These are phyloP conservation scores for Melanerpes formicivorus DNA, from an alignment of 2,113 vertebrate genomes.

Conservation along the genomic window DNA sequence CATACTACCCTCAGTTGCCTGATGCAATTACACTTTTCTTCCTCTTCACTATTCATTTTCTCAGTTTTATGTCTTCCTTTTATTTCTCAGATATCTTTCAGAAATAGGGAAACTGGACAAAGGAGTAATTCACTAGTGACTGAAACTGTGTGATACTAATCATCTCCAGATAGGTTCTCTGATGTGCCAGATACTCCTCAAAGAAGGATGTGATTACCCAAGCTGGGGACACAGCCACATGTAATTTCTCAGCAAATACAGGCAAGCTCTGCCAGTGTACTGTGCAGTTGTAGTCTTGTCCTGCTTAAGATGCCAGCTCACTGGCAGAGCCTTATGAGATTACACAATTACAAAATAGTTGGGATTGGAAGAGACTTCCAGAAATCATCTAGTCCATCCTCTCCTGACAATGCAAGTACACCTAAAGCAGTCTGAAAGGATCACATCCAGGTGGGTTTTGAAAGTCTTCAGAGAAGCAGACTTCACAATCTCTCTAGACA, in stretches of 20 bases:
- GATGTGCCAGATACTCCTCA: not conserved
- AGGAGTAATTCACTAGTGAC: not conserved
- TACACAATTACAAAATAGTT: no score
- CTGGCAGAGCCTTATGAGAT: not conserved
- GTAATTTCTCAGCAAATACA: not conserved
- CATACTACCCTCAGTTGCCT: no score
- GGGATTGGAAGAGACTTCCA: no score
- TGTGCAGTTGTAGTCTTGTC: not conserved
- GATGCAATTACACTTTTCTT: not conserved
- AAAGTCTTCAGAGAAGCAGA: no score
- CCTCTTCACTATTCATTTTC: not conserved
- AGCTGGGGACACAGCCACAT: fast-evolving
- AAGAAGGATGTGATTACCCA: not conserved
- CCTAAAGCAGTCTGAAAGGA: no score
- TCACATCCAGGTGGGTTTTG: no score
- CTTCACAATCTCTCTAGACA: no score
- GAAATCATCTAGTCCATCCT: no score
- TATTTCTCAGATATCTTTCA: not conserved
- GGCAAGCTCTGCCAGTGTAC: not conserved
- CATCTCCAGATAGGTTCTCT: not conserved
- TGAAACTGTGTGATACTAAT: not conserved
- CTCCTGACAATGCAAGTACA: no score
- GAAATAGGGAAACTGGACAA: not conserved
- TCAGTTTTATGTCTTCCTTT: not conserved
- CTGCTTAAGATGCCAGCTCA: not conserved